These are phyloP conservation scores for Shinisaurus crocodilurus DNA, from an alignment of 2,113 vertebrate species.

Conservation along the genomic window DNA sequence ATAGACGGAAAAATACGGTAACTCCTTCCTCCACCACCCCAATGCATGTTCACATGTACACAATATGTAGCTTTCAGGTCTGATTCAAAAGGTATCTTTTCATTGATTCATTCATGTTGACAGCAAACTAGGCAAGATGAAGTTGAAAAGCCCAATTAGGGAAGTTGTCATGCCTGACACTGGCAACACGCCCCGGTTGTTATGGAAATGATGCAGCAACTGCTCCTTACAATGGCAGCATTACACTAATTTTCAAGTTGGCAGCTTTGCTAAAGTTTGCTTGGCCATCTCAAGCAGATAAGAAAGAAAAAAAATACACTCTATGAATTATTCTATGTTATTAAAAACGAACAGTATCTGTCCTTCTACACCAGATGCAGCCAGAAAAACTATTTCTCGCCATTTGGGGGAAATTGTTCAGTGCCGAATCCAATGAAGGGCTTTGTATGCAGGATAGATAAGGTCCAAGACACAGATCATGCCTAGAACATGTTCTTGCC, in stretches of 20 bases:
- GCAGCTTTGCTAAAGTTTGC: conserved; percentile 41
- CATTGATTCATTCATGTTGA: too few relatives aligned
- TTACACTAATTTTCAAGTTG: conserved; percentile 42
- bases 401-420: not conserved
- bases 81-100: too few relatives aligned
- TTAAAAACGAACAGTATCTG: not conserved
- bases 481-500: not conserved
- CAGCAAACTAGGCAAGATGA: conserved; percentile 27
- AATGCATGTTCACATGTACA: not conserved
- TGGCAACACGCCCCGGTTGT: conserved; percentile 39
- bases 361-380: not conserved
- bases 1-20: too few relatives aligned
- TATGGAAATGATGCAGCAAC: conserved; percentile 31
- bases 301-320: not conserved
- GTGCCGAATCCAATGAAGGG: not conserved
- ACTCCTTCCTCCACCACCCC: not conserved
- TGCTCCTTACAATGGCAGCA: conserved; percentile 25
- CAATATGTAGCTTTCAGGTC: not conserved
- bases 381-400: not conserved
- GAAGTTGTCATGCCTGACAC: conserved; percentile 32
- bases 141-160: conserved; percentile 21
- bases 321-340: too few relatives aligned
- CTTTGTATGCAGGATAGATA: not conserved
- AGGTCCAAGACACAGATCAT: not conserved
- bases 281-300: not conserved